phyloP scores from a whole-genome alignment of 2,888 invertebrate species.

The Agrenia bidenticulata region DNA sequence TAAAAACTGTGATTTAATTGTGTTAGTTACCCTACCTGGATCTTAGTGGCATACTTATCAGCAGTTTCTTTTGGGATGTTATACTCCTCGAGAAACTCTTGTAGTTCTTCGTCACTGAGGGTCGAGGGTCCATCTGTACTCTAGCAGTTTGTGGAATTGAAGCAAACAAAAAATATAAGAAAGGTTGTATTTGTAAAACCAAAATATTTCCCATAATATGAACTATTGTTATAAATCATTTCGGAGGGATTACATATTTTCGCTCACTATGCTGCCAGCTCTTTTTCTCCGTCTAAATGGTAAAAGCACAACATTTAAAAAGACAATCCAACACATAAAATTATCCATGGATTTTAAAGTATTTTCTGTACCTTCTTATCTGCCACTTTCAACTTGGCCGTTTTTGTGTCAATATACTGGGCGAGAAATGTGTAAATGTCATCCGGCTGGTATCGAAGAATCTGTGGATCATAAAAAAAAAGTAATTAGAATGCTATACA shows the following conservation, averaged over 20 bases:
- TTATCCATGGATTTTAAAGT: background rate
- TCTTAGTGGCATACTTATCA: constrained; percentile 26
- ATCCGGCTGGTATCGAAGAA: constrained; percentile 42
- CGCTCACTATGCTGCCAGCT: background rate
- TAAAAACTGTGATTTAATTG: too few species aligned
- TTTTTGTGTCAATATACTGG: constrained; percentile 38
- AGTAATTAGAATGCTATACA: background rate
- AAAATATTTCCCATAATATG: too few species aligned
- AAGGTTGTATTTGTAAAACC: too few species aligned
- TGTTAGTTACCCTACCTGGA: too few species aligned
- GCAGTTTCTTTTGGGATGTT: constrained; percentile 33
- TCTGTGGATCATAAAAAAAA: constrained; percentile 27
- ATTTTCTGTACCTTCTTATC: constrained; percentile 13
- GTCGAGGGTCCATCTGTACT: constrained; percentile 32
- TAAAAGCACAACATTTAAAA: background rate
- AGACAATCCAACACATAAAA: background rate
- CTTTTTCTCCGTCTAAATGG: background rate
- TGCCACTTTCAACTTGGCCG: constrained; percentile 25
- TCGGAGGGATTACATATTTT: background rate
- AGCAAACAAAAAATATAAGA: too few species aligned
- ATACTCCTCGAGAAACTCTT: constrained; percentile 35
- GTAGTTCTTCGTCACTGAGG: constrained; percentile 32
- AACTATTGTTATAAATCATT: too few species aligned
- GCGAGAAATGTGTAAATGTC: constrained; percentile 48
- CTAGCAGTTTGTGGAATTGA: too few species aligned